These are phyloP conservation scores for Magallana angulata DNA, from an alignment of 1,140 invertebrate species.

Conservation along the genomic window DNA sequence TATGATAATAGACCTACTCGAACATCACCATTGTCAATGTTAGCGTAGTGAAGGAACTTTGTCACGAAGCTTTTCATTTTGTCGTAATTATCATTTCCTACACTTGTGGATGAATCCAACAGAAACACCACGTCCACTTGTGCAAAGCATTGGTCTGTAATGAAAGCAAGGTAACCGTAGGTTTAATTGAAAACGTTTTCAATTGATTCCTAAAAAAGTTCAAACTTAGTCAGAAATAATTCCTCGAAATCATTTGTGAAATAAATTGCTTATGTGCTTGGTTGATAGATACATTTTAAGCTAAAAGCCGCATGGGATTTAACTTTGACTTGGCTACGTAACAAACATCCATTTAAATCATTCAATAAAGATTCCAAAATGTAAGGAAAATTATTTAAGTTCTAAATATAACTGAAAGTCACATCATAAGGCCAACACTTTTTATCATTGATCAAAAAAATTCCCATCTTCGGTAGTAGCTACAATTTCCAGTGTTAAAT, in stretches of 20 bases:
- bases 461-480: background rate
- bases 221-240: no score
- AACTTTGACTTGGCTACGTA: background rate
- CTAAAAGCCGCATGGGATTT: background rate
- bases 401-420: background rate
- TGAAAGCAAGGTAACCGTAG: no score
- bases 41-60: conserved; percentile 62
- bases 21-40: conserved; percentile 68
- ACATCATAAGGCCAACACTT: background rate
- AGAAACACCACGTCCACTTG: conserved; percentile 72
- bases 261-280: no score
- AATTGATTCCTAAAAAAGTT: no score
- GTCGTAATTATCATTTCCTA: conserved; percentile 66
- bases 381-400: background rate
- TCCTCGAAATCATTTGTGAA: no score
- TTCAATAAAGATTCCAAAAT: background rate
- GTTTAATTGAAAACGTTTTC: background rate
- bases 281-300: background rate
- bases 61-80: conserved; percentile 68
- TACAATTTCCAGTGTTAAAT: no score
- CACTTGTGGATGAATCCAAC: conserved; percentile 69
- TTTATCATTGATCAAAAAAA: background rate
- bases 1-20: conserved; percentile 68
- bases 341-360: no score
- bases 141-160: conserved; percentile 53